Percentiles rank a stretch among this genome's conserved stretches.
Evolutionary conservation across 2,888 invertebrate species (phyloP).

Genomic region (Galeopsomyia nigrocyanea): DNA sequence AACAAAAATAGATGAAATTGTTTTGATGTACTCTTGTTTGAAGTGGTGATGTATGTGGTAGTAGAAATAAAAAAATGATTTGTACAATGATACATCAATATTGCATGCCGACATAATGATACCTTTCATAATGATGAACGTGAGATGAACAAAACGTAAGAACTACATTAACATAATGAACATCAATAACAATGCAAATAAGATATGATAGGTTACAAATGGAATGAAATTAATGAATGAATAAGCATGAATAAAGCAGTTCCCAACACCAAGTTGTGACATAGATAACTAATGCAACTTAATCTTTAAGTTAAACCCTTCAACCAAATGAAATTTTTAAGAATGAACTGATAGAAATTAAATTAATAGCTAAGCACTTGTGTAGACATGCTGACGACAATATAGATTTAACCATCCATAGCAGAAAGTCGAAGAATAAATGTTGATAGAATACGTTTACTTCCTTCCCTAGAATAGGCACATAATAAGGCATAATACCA

Average conservation of each 20-base stretch:
- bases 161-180: constrained; percentile 11
- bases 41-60: too few species aligned
- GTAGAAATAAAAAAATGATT: too few species aligned
- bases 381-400: constrained; percentile 64
- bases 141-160: neutral
- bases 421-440: constrained; percentile 59
- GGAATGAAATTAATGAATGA: constrained; percentile 10
- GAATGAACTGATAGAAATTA: neutral
- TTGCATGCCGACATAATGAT: neutral
- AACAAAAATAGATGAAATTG: too few species aligned
- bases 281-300: neutral
- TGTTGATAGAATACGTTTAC: constrained; percentile 61
- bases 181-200: neutral
- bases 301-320: constrained; percentile 8
- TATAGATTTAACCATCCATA: constrained; percentile 58
- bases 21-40: too few species aligned
- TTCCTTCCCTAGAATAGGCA: constrained; percentile 66
- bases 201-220: constrained; percentile 12
- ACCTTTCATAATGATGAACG: constrained; percentile 14
- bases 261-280: constrained; percentile 35
- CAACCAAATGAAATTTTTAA: neutral
- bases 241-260: constrained; percentile 29
- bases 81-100: too few species aligned
- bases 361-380: constrained; percentile 29
- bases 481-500: constrained; percentile 53